phyloP scores from a whole-genome alignment of 1,140 invertebrate genomes.

The Drosophila funebris region DNA sequence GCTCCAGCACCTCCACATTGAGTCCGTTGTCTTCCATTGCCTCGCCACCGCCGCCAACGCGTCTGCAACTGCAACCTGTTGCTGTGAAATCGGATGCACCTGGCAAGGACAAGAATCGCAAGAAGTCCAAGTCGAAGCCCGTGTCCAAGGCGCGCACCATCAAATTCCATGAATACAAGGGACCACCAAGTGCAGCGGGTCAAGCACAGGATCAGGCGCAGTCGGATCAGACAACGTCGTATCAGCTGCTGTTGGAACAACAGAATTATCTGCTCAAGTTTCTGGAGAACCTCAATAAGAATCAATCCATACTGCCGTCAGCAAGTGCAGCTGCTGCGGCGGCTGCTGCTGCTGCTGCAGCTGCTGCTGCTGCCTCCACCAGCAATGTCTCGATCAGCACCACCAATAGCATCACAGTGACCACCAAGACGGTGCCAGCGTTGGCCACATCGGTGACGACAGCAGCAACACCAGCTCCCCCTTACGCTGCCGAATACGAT shows the following conservation, averaged over 20 bases:
- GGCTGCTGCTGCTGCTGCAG: not conserved
- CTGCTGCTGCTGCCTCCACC: not conserved
- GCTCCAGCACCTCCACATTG: slow-evolving; percentile 86
- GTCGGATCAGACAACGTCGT: slow-evolving; percentile 90
- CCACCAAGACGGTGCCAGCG: slow-evolving; percentile 65
- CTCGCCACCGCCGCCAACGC: slow-evolving; percentile 84
- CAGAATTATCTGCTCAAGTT: slow-evolving; percentile 89
- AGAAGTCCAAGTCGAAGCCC: slow-evolving; percentile 94
- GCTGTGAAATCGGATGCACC: slow-evolving; percentile 88
- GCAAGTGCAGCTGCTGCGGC: slow-evolving; percentile 84
- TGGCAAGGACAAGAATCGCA: slow-evolving; percentile 92
- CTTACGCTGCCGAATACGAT: slow-evolving; percentile 61
- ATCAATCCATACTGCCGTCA: slow-evolving; percentile 84
- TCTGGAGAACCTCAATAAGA: slow-evolving; percentile 80
- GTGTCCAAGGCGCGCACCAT: slow-evolving; percentile 94
- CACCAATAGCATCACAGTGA: slow-evolving; percentile 62
- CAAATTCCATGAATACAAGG: slow-evolving; percentile 99
- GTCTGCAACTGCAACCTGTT: slow-evolving; percentile 68
- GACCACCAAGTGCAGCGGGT: slow-evolving; percentile 95
- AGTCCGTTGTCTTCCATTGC: slow-evolving; percentile 88
- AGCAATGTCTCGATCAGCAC: too few species aligned
- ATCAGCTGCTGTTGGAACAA: slow-evolving; percentile 95
- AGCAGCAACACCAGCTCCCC: slow-evolving; percentile 24
- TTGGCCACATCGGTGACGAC: slow-evolving; percentile 41
- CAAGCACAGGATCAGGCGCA: slow-evolving; percentile 84